phyloP scores from a whole-genome alignment of 1,140 invertebrate species.

The Rhynchophorus ferrugineus region DNA sequence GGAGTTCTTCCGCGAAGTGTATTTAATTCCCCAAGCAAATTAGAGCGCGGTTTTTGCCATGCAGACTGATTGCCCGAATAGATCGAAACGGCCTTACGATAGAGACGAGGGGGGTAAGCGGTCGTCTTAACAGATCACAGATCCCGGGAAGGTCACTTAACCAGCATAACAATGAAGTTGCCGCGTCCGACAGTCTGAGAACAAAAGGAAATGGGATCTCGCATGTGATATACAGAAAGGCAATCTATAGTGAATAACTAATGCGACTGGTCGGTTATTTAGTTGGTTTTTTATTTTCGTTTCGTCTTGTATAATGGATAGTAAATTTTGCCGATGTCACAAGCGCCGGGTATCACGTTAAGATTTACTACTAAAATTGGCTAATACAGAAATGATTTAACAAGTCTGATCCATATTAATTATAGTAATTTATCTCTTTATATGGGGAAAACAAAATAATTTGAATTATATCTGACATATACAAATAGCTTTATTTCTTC shows the following conservation, averaged over 20 bases:
- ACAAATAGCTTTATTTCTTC: too few species aligned
- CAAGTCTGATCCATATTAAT: too few species aligned
- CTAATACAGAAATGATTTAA: too few species aligned
- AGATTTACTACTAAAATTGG: too few species aligned
- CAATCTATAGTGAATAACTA: background rate
- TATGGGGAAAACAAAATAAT: too few species aligned
- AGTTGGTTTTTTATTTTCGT: background rate
- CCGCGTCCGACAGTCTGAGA: background rate
- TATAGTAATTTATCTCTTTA: too few species aligned
- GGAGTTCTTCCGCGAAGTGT: too few species aligned
- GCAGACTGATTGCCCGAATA: background rate
- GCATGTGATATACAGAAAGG: background rate
- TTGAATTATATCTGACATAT: too few species aligned
- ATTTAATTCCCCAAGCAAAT: background rate
- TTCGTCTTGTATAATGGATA: background rate
- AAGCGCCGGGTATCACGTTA: too few species aligned
- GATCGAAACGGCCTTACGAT: too few species aligned
- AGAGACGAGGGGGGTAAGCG: too few species aligned
- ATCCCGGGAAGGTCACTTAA: background rate
- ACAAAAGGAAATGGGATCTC: background rate
- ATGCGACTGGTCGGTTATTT: background rate
- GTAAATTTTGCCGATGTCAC: too few species aligned
- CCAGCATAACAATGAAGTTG: background rate
- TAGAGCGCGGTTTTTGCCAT: background rate
- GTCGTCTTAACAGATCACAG: background rate